Evolutionary conservation across 2,888 invertebrate species (phyloP).

Genomic region (Limnephilus marmoratus): DNA sequence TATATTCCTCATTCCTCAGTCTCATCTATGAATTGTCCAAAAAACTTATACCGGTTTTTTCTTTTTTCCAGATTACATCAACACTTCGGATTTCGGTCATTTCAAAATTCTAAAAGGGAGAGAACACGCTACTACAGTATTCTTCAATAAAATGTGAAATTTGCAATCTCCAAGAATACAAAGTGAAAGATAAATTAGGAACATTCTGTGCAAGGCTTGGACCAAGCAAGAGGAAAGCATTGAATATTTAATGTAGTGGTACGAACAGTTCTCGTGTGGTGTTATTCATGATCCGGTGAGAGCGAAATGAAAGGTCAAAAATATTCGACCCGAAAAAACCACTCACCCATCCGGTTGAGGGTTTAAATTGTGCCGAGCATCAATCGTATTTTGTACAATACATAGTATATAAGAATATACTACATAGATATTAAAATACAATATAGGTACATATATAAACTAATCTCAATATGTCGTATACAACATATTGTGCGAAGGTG

Average conservation of each 20-base stretch:
- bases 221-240: conserved; percentile 40
- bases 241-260: conserved; percentile 64
- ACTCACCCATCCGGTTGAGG: conserved; percentile 61
- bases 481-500: conserved; percentile 47
- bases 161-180: conserved; percentile 57
- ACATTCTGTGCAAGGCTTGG: conserved; percentile 84
- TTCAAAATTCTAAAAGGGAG: neutral
- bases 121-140: neutral
- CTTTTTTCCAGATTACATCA: neutral
- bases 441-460: neutral
- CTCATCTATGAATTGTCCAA: neutral
- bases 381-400: conserved; percentile 27
- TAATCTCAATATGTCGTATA: conserved; percentile 55
- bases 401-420: neutral
- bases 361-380: conserved; percentile 33
- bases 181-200: conserved; percentile 59
- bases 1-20: neutral
- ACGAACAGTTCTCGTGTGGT: conserved; percentile 54
- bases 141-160: conserved; percentile 49
- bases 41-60: neutral
- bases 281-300: conserved; percentile 55
- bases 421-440: conserved; percentile 26
- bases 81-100: neutral
- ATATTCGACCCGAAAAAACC: conserved; percentile 60
- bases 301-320: conserved; percentile 65